These are phyloP conservation scores for Phymanthus crucifer DNA, from an alignment of 92 coral and sea anemone species.

Conservation along the genomic window DNA sequence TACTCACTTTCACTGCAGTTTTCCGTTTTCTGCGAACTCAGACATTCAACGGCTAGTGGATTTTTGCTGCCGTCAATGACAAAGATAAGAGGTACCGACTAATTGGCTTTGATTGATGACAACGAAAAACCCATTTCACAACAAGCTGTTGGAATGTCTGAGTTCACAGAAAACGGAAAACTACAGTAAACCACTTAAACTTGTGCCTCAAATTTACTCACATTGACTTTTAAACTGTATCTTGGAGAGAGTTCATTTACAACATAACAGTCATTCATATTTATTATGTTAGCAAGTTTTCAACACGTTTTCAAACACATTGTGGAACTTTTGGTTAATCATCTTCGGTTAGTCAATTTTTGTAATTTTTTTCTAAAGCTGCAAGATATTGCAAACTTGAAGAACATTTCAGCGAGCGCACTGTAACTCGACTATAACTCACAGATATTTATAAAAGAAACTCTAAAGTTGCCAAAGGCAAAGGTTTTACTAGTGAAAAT, in stretches of 20 bases:
- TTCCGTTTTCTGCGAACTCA: too few relatives aligned
- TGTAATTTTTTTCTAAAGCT: constrained; percentile 9
- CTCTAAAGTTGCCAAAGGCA: not conserved
- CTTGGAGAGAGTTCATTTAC: not conserved
- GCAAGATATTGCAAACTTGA: not conserved
- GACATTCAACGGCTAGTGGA: too few relatives aligned
- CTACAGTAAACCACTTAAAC: not conserved
- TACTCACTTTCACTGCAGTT: too few relatives aligned
- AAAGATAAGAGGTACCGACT: too few relatives aligned
- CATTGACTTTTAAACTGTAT: not conserved
- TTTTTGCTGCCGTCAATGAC: too few relatives aligned
- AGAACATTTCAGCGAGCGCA: not conserved
- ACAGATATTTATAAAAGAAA: constrained; percentile 17
- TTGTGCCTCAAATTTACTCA: not conserved
- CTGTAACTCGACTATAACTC: not conserved
- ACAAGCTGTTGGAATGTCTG: too few relatives aligned
- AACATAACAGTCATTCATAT: not conserved
- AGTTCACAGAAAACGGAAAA: too few relatives aligned
- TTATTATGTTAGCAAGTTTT: constrained; percentile 6
- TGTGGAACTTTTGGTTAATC: not conserved
- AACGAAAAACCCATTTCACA: too few relatives aligned
- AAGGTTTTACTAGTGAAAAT: constrained; percentile 17
- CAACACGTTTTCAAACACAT: not conserved
- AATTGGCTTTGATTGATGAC: too few relatives aligned
- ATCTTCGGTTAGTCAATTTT: not conserved